A percentile compares a stretch with the other conserved stretches of the same genome.
Evolutionary conservation across 2,888 invertebrate species (phyloP).

Genomic region (Pristionchus entomophagus): DNA sequence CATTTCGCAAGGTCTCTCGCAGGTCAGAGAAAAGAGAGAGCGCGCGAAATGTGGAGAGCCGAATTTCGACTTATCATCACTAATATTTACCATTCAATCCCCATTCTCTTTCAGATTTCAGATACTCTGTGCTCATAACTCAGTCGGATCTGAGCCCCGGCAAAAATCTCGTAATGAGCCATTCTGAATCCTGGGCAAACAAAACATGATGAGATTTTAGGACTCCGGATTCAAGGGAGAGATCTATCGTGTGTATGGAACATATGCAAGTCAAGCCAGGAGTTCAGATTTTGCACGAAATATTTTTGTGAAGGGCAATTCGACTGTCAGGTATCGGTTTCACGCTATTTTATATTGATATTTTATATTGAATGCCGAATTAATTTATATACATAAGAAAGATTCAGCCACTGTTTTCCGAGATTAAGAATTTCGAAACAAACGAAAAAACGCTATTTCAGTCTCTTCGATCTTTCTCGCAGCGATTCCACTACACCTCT

Average conservation of each 20-base stretch:
- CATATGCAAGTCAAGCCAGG: background rate
- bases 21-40: no score
- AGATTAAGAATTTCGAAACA: no score
- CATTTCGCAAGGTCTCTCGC: no score
- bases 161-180: background rate
- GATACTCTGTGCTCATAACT: background rate
- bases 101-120: background rate
- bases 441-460: no score
- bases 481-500: background rate
- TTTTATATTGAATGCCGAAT: no score
- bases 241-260: conserved; percentile 3
- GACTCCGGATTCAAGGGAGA: conserved; percentile 17
- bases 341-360: no score
- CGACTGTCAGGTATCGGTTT: background rate
- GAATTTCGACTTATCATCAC: no score
- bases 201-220: background rate
- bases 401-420: no score
- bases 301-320: conserved; percentile 4
- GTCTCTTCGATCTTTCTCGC: background rate
- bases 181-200: background rate
- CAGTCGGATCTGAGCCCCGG: background rate
- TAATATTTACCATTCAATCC: no score
- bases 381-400: no score
- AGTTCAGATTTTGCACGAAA: background rate
- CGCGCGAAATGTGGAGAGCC: no score